phyloP scores from a whole-genome alignment of 1,140 invertebrate species.

The Papilio dardanus region DNA sequence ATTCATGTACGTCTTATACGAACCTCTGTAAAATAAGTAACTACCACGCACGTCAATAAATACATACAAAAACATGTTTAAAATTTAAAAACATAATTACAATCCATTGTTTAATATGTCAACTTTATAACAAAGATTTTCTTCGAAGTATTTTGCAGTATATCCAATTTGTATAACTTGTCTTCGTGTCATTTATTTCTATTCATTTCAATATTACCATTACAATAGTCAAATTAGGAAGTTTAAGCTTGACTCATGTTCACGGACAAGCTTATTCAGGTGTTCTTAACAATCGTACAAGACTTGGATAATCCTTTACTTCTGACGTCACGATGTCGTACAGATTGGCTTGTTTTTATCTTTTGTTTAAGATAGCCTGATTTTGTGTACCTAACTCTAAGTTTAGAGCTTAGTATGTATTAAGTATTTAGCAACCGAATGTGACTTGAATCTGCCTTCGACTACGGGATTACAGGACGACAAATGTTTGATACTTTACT shows the following conservation, averaged over 20 bases:
- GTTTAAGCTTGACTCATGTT: conserved; percentile 6
- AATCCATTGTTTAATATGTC: background rate
- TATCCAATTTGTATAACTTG: background rate
- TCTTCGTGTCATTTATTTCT: background rate
- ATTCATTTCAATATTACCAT: conserved; percentile 17
- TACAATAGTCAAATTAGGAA: background rate
- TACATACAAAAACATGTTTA: background rate
- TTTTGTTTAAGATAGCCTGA: no score
- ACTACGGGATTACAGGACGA: no score
- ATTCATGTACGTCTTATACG: background rate
- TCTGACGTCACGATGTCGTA: no score
- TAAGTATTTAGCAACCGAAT: no score
- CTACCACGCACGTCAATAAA: conserved; percentile 1
- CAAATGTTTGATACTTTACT: no score
- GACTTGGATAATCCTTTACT: background rate
- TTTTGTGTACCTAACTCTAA: no score
- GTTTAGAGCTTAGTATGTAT: no score
- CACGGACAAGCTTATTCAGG: conserved; percentile 2
- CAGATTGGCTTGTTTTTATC: no score
- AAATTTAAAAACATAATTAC: conserved; percentile 6
- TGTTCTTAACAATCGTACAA: background rate
- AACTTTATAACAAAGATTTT: background rate
- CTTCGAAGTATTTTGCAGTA: background rate
- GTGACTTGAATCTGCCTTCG: no score
- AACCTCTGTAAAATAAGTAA: background rate